Conservation (phyloP, 2,113 vertebrate species). For the Nothoprocta pentlandii region DNA sequence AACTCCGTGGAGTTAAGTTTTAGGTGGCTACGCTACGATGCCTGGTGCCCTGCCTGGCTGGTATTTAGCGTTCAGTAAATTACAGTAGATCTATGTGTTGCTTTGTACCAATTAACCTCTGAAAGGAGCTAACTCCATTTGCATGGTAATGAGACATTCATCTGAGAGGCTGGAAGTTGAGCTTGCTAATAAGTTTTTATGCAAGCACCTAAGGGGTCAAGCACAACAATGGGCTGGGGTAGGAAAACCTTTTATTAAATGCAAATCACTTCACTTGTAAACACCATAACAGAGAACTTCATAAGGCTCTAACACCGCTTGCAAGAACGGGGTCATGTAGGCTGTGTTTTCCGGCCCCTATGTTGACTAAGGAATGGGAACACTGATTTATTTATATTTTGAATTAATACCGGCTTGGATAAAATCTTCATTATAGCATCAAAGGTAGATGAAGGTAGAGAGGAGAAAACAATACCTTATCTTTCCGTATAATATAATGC, state of each 20-base stretch:
- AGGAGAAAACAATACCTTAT: not conserved
- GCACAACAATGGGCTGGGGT: constrained; percentile 19
- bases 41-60: not conserved
- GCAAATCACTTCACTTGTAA: constrained; percentile 60
- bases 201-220: constrained; percentile 69
- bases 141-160: constrained; percentile 67
- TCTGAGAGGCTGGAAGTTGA: constrained; percentile 35
- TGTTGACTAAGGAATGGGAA: not conserved
- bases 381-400: constrained; percentile 9
- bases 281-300: not conserved
- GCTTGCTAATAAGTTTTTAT: constrained; percentile 64
- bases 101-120: constrained; percentile 65
- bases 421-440: constrained; percentile 29
- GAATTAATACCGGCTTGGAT: not conserved
- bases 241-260: constrained; percentile 68
- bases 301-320: not conserved
- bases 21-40: not conserved
- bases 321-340: not conserved
- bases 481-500: not conserved
- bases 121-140: constrained; percentile 49
- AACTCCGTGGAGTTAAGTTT: not conserved
- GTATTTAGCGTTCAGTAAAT: not conserved
- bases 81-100: not conserved
- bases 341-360: not conserved
- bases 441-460: constrained; percentile 2